Percentiles rank a stretch among this genome's conserved stretches.
Conservation (phyloP, 1,140 invertebrate genomes). For the Rhizoglyphus robini region DNA sequence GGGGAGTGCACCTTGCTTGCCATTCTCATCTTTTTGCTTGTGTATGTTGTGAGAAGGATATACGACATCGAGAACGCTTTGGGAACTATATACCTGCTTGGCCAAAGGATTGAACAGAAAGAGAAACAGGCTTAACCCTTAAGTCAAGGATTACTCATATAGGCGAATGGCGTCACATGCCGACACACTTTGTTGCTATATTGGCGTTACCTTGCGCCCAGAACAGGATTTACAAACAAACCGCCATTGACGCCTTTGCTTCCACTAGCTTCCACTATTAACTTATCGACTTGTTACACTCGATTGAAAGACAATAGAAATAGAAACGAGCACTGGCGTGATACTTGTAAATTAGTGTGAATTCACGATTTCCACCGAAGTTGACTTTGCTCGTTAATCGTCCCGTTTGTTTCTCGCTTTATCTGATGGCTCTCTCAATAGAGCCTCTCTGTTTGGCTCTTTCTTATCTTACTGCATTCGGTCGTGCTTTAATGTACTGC, state of each 20-base stretch:
- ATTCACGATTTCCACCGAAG: not conserved
- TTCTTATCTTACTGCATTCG: no score
- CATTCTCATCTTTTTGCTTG: not conserved
- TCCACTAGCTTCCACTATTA: not conserved
- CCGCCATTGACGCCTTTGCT: not conserved
- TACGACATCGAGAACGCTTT: not conserved
- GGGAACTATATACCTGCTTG: not conserved
- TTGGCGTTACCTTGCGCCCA: not conserved
- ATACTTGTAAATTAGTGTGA: conserved; percentile 10
- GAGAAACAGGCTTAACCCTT: not conserved
- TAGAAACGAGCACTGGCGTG: not conserved
- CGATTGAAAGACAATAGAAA: not conserved
- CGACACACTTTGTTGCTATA: no score
- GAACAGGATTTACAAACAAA: not conserved
- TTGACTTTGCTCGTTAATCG: not conserved
- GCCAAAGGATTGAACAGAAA: not conserved
- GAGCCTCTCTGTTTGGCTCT: no score
- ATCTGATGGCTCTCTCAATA: no score
- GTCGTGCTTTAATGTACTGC: no score
- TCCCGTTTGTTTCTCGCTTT: no score
- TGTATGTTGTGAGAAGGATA: no score
- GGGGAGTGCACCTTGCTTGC: not conserved
- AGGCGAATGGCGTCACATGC: no score
- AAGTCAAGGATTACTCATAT: no score
- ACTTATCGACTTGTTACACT: no score